Conservation (phyloP, 1,140 invertebrate species). For the Spodoptera frugiperda region DNA sequence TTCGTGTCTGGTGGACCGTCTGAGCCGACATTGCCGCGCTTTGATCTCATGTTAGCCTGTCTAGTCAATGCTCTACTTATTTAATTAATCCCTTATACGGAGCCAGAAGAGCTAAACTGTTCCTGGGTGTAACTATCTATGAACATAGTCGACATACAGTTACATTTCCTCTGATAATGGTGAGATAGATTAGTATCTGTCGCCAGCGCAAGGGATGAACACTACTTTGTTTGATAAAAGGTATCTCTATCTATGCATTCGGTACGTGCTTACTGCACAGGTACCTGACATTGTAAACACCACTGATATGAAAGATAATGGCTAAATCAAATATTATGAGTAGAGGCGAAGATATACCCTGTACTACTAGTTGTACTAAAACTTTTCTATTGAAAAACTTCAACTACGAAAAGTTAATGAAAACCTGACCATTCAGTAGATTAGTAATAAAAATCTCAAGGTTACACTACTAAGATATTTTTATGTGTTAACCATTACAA, state of each 20-base stretch:
- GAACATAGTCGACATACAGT: conserved; percentile 36
- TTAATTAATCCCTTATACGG: conserved; percentile 70
- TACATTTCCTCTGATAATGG: conserved; percentile 28
- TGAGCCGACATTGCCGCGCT: conserved; percentile 57
- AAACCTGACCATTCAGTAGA: no score
- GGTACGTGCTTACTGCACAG: not conserved
- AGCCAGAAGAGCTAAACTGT: conserved; percentile 15
- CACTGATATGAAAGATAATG: not conserved
- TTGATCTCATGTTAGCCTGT: conserved; percentile 50
- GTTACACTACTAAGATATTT: conserved; percentile 8
- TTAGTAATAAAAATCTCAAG: no score
- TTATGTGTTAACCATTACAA: conserved; percentile 8
- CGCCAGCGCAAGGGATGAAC: conserved; percentile 1
- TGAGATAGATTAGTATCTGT: conserved; percentile 35
- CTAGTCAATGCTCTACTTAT: conserved; percentile 59
- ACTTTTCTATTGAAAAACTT: not conserved
- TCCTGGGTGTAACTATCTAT: conserved; percentile 36
- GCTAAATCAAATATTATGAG: not conserved
- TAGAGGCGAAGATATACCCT: not conserved
- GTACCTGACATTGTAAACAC: conserved; percentile 10
- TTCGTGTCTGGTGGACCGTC: conserved; percentile 76
- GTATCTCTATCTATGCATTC: not conserved
- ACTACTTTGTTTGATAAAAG: conserved; percentile 1
- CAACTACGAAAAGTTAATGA: no score
- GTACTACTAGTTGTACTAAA: not conserved